Conservation (phyloP, 2,888 invertebrate species). For the Cantharis lateralis region DNA sequence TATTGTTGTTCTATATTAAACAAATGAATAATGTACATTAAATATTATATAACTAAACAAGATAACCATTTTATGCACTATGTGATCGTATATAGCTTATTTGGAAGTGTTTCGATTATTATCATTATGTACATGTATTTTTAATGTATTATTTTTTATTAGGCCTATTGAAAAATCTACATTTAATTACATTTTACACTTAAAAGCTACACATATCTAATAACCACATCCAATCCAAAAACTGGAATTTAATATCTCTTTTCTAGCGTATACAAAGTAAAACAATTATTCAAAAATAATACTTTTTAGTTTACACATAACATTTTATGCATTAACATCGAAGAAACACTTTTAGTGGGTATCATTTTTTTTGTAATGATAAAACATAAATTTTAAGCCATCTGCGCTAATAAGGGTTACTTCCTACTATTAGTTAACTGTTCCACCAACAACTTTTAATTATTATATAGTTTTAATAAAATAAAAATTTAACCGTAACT, state of each 20-base stretch:
- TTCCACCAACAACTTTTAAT: background rate
- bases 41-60: background rate
- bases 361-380: background rate
- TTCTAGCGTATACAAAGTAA: background rate
- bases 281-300: background rate
- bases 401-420: background rate
- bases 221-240: constrained; percentile 34
- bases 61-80: background rate
- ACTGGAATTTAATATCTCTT: constrained; percentile 14
- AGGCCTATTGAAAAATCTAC: constrained; percentile 36
- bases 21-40: background rate
- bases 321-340: background rate
- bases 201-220: constrained; percentile 21
- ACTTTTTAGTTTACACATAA: background rate
- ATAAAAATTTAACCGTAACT: background rate
- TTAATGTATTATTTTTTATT: constrained; percentile 13
- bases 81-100: constrained; percentile 19
- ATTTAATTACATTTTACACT: constrained; percentile 32
- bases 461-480: background rate
- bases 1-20: constrained; percentile 16
- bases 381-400: background rate
- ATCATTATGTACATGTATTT: constrained; percentile 11
- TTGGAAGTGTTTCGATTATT: constrained; percentile 38
- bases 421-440: background rate
- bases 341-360: background rate